Base-by-base conservation (phyloP, 2,888 invertebrate genomes). In the Julus scandinavius region DNA sequence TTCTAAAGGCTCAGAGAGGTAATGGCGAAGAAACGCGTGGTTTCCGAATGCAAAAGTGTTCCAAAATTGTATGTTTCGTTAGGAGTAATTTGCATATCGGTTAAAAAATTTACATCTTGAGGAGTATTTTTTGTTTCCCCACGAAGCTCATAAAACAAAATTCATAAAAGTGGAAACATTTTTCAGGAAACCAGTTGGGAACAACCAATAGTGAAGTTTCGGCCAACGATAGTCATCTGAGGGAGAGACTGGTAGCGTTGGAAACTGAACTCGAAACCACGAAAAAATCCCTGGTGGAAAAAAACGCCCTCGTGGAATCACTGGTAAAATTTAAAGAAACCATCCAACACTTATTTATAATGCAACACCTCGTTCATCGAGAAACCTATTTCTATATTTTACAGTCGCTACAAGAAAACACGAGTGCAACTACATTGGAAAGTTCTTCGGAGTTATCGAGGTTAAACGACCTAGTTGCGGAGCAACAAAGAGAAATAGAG, bases 1-100 rank as follows among this genome's bases (percentile, higher is more conserved):
- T 98, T 15, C 93, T 98, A 0, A 96, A 96, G 91, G 97, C 96
- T 90, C 92, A 90, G 50, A 90, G 89, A 90, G 87, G 89, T 89
- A 83, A 88, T 5, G 72, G 20, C 20, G 20, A n/a, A 20, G 20
- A 6, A 20, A 1, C 5, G 63, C 20, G 20, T 7, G 29, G 6
- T 80, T n/a, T 7, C 29, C 7, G n/a, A 80, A 29, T 29, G 29
- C 29, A 1, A 29, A 29, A 29, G 29, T 29, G 29, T 29, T 29
- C 29, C 29, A 29, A 29, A 29, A 1, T 29, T 29, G 29, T 29
- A 29, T 1, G 29, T 29, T 29, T 29, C 29, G 29, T 29, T 29
- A 29, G 29, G 29, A 29, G 29, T 29, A 29, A 29, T 29, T 29
- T 29, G 29, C 29, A 29, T 29, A 29, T 29, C 29, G 29, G 29